These are phyloP conservation scores for Anisognathus igniventris DNA, from an alignment of 2,797 vertebrate species.

Conservation along the genomic window DNA sequence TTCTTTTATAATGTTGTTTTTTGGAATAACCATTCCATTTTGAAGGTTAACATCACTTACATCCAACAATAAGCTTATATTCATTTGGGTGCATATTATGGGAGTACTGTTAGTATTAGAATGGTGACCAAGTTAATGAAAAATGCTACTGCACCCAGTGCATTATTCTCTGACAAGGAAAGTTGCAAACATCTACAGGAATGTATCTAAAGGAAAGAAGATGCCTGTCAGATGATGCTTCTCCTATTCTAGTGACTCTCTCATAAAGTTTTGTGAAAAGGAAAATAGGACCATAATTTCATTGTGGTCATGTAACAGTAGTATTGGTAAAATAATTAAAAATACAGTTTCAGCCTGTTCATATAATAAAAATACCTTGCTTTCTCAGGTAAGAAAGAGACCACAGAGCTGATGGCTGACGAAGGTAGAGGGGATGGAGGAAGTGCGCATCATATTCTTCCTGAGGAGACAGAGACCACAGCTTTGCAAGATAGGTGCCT, in stretches of 20 bases:
- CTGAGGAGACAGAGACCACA: background rate
- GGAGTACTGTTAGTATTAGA: background rate
- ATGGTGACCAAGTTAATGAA: background rate
- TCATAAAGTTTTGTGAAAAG: background rate
- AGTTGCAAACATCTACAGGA: background rate
- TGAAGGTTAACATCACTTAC: background rate
- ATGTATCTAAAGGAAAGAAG: background rate
- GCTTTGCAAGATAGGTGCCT: background rate
- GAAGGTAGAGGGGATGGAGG: background rate
- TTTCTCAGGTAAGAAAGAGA: background rate
- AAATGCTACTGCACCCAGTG: background rate
- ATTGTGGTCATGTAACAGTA: background rate
- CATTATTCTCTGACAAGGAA: background rate
- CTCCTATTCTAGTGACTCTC: background rate
- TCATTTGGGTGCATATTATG: background rate
- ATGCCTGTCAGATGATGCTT: background rate
- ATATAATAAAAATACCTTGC: background rate
- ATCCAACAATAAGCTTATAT: background rate
- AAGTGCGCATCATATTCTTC: background rate
- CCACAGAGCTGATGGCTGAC: background rate
- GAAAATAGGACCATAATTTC: background rate
- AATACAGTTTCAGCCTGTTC: background rate
- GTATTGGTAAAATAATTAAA: background rate
- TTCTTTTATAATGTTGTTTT: constrained; percentile 19
- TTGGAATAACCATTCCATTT: constrained; percentile 25